Evolutionary conservation across 1,140 invertebrate genomes (phyloP), one percentile per base, ranked within the genome.

Genomic region (Cyrtorhinus lividipennis): DNA sequence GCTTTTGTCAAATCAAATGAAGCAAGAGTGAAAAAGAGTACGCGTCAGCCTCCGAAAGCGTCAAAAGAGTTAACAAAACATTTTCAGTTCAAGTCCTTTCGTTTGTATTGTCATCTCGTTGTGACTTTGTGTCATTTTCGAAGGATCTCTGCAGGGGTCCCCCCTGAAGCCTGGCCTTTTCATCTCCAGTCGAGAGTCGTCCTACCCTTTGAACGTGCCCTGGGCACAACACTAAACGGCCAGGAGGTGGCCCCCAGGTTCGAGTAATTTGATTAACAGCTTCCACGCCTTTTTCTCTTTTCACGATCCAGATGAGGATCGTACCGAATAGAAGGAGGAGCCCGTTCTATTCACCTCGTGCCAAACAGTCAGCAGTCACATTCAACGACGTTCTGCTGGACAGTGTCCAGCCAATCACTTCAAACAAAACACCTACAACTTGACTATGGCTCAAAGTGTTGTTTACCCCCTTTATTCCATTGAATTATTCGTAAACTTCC

Each of bases 11-110:
- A 53, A 53, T 53, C 20, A 53, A 53, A 53, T 53, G 48, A 53
- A 38, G 30, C 5, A 53, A 10, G 8, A 5, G 10, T 22, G 20
- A 53, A 53, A 20, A 53, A 38, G 30, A 15, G 15, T 5, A 8
- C 30, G 30, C 30, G 15, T 5, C 5, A 15, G 5, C 30, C 30
- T 38, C 30, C 20, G 48, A 10, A 53, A n/a, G 20, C 10, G 20
- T 53, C 48, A 53, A 53, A 53, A 53, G 48, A 53, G 48, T 53
- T 53, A 53, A 53, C 48, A 53, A 53, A 53, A 53, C 48, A 53
- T 53, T 53, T 53, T 53, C 48, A 53, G 48, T 53, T 53, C 48
- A 53, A 53, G 48, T 53, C 48, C 20, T 53, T n/a, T 22, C 48
- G 48, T 53, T 53, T n/a, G n/a, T n/a, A 53, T 53, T 53, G 48